Percentiles rank a stretch among this genome's conserved stretches.
phyloP scores from a whole-genome alignment of 2,113 vertebrate species.

The Pandion haliaetus region DNA sequence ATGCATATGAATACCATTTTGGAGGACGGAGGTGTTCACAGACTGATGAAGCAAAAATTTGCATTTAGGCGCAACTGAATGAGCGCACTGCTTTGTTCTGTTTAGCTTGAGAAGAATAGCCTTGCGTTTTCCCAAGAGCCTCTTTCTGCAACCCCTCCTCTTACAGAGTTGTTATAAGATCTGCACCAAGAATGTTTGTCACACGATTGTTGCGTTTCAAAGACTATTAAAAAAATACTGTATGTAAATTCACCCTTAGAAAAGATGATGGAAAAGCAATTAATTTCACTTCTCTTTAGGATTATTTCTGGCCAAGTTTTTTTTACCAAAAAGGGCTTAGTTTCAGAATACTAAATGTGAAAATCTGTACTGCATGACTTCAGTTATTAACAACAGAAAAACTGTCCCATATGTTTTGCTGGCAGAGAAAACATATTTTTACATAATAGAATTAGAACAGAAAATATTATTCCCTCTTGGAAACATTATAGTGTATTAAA shows the following conservation, averaged over 20 bases:
- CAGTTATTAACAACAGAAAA: constrained; percentile 60
- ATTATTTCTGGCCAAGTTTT: constrained; percentile 32
- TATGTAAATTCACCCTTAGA: not conserved
- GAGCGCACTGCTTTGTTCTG: not conserved
- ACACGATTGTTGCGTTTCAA: not conserved
- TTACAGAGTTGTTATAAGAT: not conserved
- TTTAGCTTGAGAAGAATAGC: not conserved
- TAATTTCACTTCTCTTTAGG: constrained; percentile 46
- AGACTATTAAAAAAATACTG: not conserved
- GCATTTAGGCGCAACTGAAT: not conserved
- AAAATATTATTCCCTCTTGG: constrained; percentile 68
- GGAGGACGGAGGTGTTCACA: not conserved
- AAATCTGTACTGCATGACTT: constrained; percentile 60
- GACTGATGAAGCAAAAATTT: not conserved
- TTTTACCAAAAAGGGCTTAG: constrained; percentile 65
- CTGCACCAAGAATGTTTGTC: not conserved
- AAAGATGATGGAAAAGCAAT: constrained; percentile 26
- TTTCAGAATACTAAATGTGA: constrained; percentile 52
- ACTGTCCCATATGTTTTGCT: constrained; percentile 61
- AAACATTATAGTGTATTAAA: constrained; percentile 41
- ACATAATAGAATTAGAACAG: constrained; percentile 66
- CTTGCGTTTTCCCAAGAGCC: not conserved
- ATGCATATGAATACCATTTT: not conserved
- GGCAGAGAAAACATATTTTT: constrained; percentile 52
- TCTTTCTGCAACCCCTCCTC: not conserved